Conservation (phyloP, 1,140 invertebrate species). For the Octopus bimaculoides region DNA sequence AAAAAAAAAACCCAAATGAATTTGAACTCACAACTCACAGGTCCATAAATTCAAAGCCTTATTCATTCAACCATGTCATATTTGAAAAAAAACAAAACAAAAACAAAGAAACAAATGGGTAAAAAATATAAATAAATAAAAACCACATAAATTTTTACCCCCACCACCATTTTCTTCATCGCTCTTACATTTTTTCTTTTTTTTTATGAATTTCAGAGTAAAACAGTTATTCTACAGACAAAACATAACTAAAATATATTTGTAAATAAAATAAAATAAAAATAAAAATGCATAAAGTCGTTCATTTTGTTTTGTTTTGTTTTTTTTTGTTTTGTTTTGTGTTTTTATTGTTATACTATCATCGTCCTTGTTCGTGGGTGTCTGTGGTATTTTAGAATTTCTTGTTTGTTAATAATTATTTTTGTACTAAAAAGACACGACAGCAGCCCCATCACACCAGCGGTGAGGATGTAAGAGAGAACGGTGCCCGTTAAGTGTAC, state of each 20-base stretch:
- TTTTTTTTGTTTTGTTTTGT: not conserved
- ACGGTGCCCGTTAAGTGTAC: slow-evolving; percentile 57
- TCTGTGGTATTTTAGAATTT: slow-evolving; percentile 22
- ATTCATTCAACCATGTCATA: too few species aligned
- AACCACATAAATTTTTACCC: too few species aligned
- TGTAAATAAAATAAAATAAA: slow-evolving; percentile 8
- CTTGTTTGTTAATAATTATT: slow-evolving; percentile 37
- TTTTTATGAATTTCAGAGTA: too few species aligned
- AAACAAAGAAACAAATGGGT: too few species aligned
- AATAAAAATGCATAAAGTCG: not conserved
- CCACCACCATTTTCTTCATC: too few species aligned
- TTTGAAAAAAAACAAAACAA: too few species aligned
- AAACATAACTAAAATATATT: not conserved
- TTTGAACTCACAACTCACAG: too few species aligned
- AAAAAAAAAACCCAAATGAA: too few species aligned
- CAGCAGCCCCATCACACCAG: slow-evolving; percentile 47
- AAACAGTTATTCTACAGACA: not conserved
- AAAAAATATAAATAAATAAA: too few species aligned
- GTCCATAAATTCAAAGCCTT: too few species aligned
- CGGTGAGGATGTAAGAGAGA: slow-evolving; percentile 56
- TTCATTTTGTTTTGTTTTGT: not conserved
- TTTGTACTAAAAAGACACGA: slow-evolving; percentile 44
- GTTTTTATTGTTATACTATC: not conserved
- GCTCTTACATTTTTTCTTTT: too few species aligned
- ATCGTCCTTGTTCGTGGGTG: slow-evolving; percentile 9